Conservation (phyloP, 2,113 vertebrate species). For the Thamnaconus septentrionalis region DNA sequence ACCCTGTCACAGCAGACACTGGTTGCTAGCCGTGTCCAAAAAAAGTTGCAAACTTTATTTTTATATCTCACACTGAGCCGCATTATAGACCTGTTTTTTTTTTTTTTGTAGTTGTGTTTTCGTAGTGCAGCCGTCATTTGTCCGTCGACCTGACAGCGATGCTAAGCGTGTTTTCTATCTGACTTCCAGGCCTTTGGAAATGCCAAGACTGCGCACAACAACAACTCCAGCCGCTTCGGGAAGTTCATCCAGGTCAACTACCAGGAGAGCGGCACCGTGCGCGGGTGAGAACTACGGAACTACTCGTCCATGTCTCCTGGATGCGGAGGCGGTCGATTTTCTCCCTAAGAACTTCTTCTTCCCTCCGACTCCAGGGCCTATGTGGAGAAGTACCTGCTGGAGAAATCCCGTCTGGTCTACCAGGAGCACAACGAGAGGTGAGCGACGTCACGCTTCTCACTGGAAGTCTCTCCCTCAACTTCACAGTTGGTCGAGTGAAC, state of each 20-base stretch:
- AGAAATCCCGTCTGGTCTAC: conserved; percentile 95
- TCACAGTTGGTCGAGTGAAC: too few species aligned
- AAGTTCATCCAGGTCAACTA: conserved; percentile 99
- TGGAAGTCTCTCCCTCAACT: too few species aligned
- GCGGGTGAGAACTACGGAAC: conserved; percentile 83
- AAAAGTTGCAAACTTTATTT: too few species aligned
- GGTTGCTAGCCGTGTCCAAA: too few species aligned
- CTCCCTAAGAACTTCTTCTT: too few species aligned
- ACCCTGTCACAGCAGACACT: too few species aligned
- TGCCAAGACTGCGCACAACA: conserved; percentile 96
- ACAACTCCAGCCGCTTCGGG: conserved; percentile 97
- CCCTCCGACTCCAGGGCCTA: conserved; percentile 82
- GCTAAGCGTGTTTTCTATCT: conserved; percentile 1
- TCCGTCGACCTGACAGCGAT: conserved; percentile 8
- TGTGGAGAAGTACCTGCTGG: conserved; percentile 95
- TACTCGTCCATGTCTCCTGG: neutral
- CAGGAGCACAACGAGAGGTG: conserved; percentile 97
- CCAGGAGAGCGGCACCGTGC: conserved; percentile 92
- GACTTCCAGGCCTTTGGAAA: conserved; percentile 92
- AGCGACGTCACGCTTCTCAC: conserved; percentile 11
- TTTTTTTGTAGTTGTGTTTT: neutral
- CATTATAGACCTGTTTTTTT: neutral
- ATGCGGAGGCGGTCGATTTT: too few species aligned
- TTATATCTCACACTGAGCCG: too few species aligned
- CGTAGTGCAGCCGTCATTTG: neutral